Evolutionary conservation across 2,113 vertebrate genomes (phyloP), one percentile per base, ranked within the genome.

Genomic region (Pleuronectes platessa): DNA sequence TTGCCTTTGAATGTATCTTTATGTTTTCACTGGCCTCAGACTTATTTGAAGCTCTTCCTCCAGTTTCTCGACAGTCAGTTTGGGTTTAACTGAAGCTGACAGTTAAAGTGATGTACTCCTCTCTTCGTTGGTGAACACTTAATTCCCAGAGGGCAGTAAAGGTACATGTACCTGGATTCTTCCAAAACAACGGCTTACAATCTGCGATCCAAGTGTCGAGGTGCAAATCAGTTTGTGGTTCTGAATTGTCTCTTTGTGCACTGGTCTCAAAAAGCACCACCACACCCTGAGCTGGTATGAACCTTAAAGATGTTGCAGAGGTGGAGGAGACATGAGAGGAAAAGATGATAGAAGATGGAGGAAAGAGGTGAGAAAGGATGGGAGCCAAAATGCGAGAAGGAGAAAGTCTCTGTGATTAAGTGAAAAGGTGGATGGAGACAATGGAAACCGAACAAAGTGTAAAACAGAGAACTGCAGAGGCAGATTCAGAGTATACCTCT

Each of bases 391-490:
- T 37, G 66, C 49, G 10, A 42, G 40, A 77, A 66, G 47, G 61
- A 78, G 70, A 79, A 65, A 75, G 73, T 60, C 37, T 53, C 68
- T 17, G 56, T n/a, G 76, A 79, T 79, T 68, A 71, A 70, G 67
- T 83, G 67, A 70, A 86, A 84, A 86, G 60, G 71, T 80, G 76
- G 65, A 76, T 66, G 21, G 53, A 85, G 54, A 83, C 75, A 83
- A 71, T 67, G 78, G 60, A 65, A 82, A 68, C 53, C 61, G 64
- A 74, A 74, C 77, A 80, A 86, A 80, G 86, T 87, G 85, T 79
- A 80, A 87, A 86, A 78, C 63, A 81, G 37, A 85, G 62, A 86
- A 70, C 47, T 83, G 86, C 81, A 90, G 84, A 86, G 84, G 84
- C 82, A 89, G 83, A 86, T 65, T 82, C 81, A 86, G 83, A 85